Conservation (phyloP, 2,888 invertebrate genomes). For the Frankliniella fusca region DNA sequence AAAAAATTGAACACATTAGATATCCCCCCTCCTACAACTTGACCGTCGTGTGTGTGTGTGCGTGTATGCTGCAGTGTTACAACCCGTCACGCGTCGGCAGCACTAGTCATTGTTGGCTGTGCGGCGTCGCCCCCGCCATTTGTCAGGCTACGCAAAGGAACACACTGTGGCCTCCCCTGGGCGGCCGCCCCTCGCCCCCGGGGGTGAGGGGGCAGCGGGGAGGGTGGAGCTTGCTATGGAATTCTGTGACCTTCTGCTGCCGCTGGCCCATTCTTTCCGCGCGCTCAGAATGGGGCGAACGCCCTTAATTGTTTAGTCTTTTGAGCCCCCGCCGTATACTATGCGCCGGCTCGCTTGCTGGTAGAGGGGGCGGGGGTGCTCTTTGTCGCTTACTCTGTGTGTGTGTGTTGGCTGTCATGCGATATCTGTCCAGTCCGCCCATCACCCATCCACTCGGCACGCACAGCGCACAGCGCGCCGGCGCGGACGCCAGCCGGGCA, state of each 20-base stretch:
- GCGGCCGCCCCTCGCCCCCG: no score
- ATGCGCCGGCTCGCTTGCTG: neutral
- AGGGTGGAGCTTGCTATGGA: neutral
- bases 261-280: neutral
- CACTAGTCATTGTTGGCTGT: neutral
- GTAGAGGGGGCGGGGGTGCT: neutral
- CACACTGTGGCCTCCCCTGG: neutral
- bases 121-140: neutral
- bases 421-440: no score
- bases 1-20: slow-evolving; percentile 17
- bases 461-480: no score
- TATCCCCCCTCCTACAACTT: neutral
- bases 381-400: neutral
- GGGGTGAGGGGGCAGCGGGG: neutral
- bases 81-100: neutral
- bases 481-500: no score
- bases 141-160: neutral
- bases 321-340: neutral
- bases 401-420: neutral
- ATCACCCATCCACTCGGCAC: no score
- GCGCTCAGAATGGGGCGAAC: neutral
- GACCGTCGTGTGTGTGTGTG: neutral
- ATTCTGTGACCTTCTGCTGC: slow-evolving; percentile 7
- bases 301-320: slow-evolving; percentile 11
- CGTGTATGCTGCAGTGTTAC: neutral